Evolutionary conservation across 1,140 invertebrate species (phyloP).

Genomic region (Magallana ariakensis): DNA sequence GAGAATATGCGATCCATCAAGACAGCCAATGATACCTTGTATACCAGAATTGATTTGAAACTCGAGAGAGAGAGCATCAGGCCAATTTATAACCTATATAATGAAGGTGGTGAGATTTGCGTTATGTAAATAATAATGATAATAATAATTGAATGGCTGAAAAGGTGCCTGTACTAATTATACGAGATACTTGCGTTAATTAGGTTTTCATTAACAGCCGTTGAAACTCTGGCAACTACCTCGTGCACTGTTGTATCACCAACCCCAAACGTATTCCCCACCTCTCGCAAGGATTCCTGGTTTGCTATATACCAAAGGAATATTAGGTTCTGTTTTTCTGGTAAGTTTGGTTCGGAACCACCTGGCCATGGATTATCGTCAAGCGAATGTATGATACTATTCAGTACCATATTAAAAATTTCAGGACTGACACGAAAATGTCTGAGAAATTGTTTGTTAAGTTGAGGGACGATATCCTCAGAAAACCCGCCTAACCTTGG

Average conservation of each 20-base stretch:
- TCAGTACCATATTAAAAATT: slow-evolving; percentile 33
- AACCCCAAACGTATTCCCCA: slow-evolving; percentile 36
- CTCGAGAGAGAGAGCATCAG: slow-evolving; percentile 39
- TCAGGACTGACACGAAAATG: slow-evolving; percentile 6
- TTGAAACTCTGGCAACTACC: slow-evolving; percentile 28
- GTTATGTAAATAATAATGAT: background rate
- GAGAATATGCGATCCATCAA: slow-evolving; percentile 56
- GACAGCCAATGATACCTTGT: slow-evolving; percentile 40
- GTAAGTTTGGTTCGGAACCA: background rate
- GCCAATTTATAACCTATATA: slow-evolving; percentile 53
- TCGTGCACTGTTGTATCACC: slow-evolving; percentile 36
- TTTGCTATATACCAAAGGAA: background rate
- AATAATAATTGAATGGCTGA: background rate
- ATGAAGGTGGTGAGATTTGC: background rate
- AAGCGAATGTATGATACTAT: background rate
- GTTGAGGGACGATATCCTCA: background rate
- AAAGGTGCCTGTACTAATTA: background rate
- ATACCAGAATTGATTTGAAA: slow-evolving; percentile 41
- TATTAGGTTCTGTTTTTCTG: background rate
- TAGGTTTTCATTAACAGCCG: slow-evolving; percentile 10
- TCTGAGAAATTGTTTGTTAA: too few relatives aligned
- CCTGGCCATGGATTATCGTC: slow-evolving; percentile 28
- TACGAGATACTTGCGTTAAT: slow-evolving; percentile 1
- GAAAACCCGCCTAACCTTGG: background rate
- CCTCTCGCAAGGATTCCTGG: slow-evolving; percentile 42